Evolutionary conservation across 2,888 invertebrate genomes (phyloP), one percentile per base, ranked within the genome.

Genomic region (Latheticus oryzae): DNA sequence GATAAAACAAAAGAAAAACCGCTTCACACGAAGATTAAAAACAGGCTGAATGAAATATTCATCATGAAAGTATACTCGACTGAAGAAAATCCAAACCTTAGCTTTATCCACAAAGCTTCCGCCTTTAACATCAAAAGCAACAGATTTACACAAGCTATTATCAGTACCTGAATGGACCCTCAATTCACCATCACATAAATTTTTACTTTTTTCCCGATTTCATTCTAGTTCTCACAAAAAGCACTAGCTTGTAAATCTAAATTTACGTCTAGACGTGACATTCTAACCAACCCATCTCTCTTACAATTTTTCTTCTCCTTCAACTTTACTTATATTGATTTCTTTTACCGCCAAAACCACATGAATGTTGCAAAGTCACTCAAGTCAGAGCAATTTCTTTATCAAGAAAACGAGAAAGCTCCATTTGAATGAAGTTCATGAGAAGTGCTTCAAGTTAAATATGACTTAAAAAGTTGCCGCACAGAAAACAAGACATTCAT

Each of bases 331-430:
- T 15, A 3, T 16, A 7, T 12, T 15, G 40, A 51, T 40, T n/a
- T n/a, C n/a, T n/a, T n/a, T n/a, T n/a, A n/a, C n/a, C n/a, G 35
- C 35, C 33, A 47, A 24, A 19, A 50, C 38, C 32, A 15, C 32
- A 50, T 38, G 38, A 50, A 28, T 48, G 37, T 38, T 38, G 35
- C 50, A 50, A 48, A 48, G 37, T 15, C 42, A 9, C 42, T 28
- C 17, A 13, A 32, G 32, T 45, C 45, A 16, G 19, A 32, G 28
- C 26, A 48, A 48, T 43, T 30, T 13, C 9, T 2, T 12, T 12
- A 13, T 3, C 11, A 32, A 45, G 19, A 45, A 45, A 5, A 17
- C 40, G 16, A 32, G 12, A 32, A 32, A 32, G 33, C n/a, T n/a
- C n/a, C n/a, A n/a, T n/a, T n/a, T n/a, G 35, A 16, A 17, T 15